Evolutionary conservation across 2,113 vertebrate species (phyloP), one percentile per base, ranked within the genome.

Genomic region (Dromaius novaehollandiae): DNA sequence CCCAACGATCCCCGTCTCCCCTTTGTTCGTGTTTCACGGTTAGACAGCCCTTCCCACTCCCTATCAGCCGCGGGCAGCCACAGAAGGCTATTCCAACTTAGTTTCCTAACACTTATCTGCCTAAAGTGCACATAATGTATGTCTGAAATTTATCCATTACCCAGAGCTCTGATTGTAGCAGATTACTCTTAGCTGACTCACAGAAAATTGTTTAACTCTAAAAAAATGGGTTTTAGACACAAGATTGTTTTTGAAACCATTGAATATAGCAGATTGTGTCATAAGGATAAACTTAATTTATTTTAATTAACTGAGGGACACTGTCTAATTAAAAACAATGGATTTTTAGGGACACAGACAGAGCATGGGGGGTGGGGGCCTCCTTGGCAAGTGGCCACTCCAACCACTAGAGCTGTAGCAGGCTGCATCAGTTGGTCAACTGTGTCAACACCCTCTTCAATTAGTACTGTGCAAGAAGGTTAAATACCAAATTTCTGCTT

Each of bases 101-200:
- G 16, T 95, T 95, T 97, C 93, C 91, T 89, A 88, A 93, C 86
- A 91, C 96, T 95, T 96, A 96, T 61, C 75, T 95, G 60, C 86
- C 79, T 97, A 96, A 97, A 97, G 97, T 95, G 95, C 96, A 97
- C 93, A 94, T 97, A 97, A 96, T 96, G 89, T 90, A 96, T 90
- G 93, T 96, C 95, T 97, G 94, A 96, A 97, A 97, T 86, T 81
- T 10, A 69, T 90, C 95, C 93, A 97, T 97, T 96, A 96, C 34
- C 90, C 75, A 94, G 94, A 95, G 61, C 81, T 96, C 74, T 96
- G 88, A 96, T 88, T 97, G 82, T 89, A 89, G 94, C 73, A 81
- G 92, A 91, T 97, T 94, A 96, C 89, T 97, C 90, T 89, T 86
- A 87, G 95, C 56, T 96, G 95, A 97, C 81, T 97, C 92, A 96